Conservation (phyloP, 2,113 vertebrate species). For the Saccopteryx bilineata region DNA sequence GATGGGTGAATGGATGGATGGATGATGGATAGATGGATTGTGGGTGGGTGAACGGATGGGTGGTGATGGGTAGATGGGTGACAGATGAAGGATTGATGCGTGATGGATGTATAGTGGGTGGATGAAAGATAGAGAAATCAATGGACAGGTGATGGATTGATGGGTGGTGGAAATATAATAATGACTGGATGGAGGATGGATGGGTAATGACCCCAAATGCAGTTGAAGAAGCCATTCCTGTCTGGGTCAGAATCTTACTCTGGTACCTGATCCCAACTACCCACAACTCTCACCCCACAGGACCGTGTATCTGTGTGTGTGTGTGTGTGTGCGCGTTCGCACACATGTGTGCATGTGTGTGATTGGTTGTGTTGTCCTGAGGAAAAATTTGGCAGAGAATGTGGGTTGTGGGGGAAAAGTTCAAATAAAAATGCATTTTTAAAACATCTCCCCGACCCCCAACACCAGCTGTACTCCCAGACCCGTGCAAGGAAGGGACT, state of each 20-base stretch:
- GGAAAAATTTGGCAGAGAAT: neutral
- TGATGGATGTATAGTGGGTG: neutral
- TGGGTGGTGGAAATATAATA: too few relatives aligned
- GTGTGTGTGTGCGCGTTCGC: neutral
- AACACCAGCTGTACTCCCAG: too few relatives aligned
- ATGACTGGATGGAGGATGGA: neutral
- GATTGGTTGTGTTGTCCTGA: neutral
- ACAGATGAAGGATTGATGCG: neutral
- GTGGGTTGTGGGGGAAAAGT: neutral
- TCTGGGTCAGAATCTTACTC: neutral
- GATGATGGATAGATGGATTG: neutral
- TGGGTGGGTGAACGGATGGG: neutral
- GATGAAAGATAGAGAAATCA: neutral
- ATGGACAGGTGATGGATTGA: neutral
- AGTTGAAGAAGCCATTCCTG: neutral
- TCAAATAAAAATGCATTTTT: neutral
- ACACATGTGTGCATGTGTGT: neutral
- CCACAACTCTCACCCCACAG: neutral
- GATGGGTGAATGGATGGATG: neutral
- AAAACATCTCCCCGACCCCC: neutral
- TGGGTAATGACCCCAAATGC: neutral
- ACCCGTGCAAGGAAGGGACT: neutral
- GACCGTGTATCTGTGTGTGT: neutral
- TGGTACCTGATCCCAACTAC: neutral
- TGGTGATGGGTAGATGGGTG: neutral